phyloP scores from a whole-genome alignment of 2,113 vertebrate species.

The Nematolebias whitei region DNA sequence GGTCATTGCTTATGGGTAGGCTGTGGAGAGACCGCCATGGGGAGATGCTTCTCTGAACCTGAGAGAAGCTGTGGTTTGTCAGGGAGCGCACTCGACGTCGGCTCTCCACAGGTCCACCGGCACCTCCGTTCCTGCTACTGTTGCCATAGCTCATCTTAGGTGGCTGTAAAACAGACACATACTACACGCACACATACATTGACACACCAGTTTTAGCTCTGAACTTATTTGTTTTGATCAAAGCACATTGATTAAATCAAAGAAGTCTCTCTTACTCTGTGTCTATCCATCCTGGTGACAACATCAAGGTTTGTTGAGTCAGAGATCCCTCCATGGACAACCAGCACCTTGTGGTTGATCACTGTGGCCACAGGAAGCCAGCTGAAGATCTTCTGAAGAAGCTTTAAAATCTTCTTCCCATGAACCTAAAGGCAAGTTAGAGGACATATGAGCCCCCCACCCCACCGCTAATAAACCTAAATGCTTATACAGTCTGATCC shows the following conservation, averaged over 20 bases:
- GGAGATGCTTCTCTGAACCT: slow-evolving; percentile 5
- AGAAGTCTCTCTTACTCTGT: slow-evolving; percentile 81
- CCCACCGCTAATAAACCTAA: too few species aligned
- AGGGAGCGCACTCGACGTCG: slow-evolving; percentile 61
- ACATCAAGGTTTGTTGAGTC: slow-evolving; percentile 85
- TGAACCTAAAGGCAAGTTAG: slow-evolving; percentile 77
- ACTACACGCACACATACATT: slow-evolving; percentile 66
- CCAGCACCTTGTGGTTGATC: slow-evolving; percentile 89
- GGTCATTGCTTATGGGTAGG: slow-evolving; percentile 36
- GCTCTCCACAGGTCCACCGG: not conserved
- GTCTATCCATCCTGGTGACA: slow-evolving; percentile 84
- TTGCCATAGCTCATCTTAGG: slow-evolving; percentile 64
- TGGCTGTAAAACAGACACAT: slow-evolving; percentile 83
- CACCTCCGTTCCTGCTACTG: not conserved
- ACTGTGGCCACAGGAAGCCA: slow-evolving; percentile 91
- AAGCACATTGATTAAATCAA: too few species aligned
- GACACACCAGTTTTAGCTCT: not conserved
- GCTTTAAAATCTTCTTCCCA: slow-evolving; percentile 88
- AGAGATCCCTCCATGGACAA: slow-evolving; percentile 91
- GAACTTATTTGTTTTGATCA: not conserved
- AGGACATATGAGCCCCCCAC: too few species aligned
- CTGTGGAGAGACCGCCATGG: slow-evolving; percentile 57
- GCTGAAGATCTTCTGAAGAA: slow-evolving; percentile 90
- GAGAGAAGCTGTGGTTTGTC: slow-evolving; percentile 20
- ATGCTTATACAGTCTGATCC: not conserved